Evolutionary conservation across 2,797 vertebrate genomes (phyloP).

Genomic region (Helarctos malayanus): DNA sequence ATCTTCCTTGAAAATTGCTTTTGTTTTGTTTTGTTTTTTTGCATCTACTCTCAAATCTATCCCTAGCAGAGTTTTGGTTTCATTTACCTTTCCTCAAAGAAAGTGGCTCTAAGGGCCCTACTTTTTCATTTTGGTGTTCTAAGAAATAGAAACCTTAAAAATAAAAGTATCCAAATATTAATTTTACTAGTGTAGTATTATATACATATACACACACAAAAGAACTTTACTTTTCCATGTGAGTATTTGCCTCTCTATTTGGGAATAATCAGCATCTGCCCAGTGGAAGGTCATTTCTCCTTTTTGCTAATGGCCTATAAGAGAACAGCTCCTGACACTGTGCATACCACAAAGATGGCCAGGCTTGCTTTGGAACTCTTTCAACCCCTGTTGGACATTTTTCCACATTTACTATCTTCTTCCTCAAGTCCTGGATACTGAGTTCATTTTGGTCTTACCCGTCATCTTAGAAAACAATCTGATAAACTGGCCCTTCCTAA

Average conservation of each 20-base stretch:
- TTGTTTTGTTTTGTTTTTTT: slow-evolving; percentile 75
- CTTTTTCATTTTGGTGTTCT: slow-evolving; percentile 66
- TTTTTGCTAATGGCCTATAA: neutral
- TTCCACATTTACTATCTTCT: neutral
- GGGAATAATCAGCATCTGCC: neutral
- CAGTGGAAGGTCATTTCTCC: neutral
- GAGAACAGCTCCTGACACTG: neutral
- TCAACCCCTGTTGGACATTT: neutral
- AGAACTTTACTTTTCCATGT: neutral
- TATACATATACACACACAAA: neutral
- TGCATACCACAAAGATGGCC: neutral
- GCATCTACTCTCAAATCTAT: slow-evolving; percentile 78
- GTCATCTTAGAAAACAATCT: neutral
- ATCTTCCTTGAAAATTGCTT: slow-evolving; percentile 80
- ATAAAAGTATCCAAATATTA: slow-evolving; percentile 77
- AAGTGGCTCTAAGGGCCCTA: slow-evolving; percentile 73
- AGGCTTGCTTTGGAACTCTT: neutral
- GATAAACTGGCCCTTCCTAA: neutral
- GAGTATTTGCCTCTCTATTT: neutral
- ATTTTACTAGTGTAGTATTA: neutral
- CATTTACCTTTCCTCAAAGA: slow-evolving; percentile 80
- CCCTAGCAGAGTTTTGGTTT: slow-evolving; percentile 73
- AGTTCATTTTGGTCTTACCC: neutral
- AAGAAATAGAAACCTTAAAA: slow-evolving; percentile 82
- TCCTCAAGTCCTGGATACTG: neutral